Conservation (phyloP, 1,140 invertebrate genomes). For the Eumeta japonica region DNA sequence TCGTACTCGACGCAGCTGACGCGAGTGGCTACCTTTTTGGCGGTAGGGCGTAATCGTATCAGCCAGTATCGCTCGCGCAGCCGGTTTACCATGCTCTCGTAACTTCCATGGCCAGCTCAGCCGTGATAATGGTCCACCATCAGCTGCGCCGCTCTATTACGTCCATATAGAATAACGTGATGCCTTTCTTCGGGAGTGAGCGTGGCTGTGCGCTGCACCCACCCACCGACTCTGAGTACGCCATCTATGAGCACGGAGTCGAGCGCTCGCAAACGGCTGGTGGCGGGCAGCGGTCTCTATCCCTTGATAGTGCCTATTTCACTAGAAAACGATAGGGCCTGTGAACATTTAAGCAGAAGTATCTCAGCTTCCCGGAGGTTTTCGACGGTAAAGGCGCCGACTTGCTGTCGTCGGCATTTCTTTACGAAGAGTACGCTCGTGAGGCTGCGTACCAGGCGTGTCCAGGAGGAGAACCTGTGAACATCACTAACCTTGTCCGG, state of each 20-base stretch:
- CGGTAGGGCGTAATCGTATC: constrained; percentile 2
- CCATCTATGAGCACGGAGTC: not conserved
- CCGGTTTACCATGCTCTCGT: constrained; percentile 1
- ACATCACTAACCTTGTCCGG: constrained; percentile 4
- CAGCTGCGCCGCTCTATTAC: not conserved
- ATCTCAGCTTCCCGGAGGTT: not conserved
- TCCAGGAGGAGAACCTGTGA: constrained; percentile 3
- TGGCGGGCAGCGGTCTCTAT: not conserved
- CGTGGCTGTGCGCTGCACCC: not conserved
- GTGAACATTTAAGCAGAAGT: not conserved
- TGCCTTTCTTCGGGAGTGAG: not conserved
- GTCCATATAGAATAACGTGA: not conserved
- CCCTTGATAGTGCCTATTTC: not conserved
- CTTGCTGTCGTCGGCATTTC: not conserved
- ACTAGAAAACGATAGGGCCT: not conserved
- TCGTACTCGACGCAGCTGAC: constrained; percentile 1
- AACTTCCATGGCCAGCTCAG: not conserved
- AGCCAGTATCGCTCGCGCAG: constrained; percentile 2
- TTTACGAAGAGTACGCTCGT: constrained; percentile 2
- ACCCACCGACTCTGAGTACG: not conserved
- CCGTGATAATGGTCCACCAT: constrained; percentile 1
- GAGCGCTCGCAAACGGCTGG: constrained; percentile 2
- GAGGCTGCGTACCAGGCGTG: not conserved
- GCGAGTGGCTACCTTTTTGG: not conserved
- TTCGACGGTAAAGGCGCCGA: not conserved